These are phyloP conservation scores for Polydrusus pterygomalis DNA, from an alignment of 2,888 invertebrate genomes.

Conservation along the genomic window DNA sequence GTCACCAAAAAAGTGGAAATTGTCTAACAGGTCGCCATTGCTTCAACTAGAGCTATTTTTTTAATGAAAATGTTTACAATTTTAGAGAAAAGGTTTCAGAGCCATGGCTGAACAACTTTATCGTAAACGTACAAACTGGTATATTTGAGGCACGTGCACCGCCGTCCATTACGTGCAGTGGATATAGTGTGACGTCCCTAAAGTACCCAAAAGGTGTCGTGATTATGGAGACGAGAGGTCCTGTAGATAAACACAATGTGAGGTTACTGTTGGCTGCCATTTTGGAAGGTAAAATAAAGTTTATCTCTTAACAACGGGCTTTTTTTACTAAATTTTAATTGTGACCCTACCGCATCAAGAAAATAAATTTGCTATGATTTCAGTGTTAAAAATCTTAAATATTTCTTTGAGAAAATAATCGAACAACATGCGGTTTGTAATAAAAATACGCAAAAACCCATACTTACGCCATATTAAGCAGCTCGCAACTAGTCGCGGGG, in stretches of 20 bases:
- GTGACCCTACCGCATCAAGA: no score
- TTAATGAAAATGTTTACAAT: background rate
- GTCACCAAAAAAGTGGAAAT: no score
- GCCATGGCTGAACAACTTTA: slow-evolving; percentile 57
- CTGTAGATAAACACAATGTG: slow-evolving; percentile 51
- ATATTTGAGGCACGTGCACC: background rate
- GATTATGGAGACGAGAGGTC: slow-evolving; percentile 58
- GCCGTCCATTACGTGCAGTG: slow-evolving; percentile 27
- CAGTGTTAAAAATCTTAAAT: no score
- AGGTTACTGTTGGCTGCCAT: slow-evolving; percentile 62
- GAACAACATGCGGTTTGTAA: no score
- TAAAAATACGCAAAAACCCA: no score
- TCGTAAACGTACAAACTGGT: slow-evolving; percentile 53
- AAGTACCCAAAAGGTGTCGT: slow-evolving; percentile 64
- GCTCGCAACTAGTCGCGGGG: no score
- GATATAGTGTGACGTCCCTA: slow-evolving; percentile 58
- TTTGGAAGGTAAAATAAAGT: slow-evolving; percentile 47
- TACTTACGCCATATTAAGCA: no score
- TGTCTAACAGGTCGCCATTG: no score
- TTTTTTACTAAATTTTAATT: no score
- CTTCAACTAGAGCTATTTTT: no score
- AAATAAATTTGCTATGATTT: no score
- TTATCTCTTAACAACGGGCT: background rate
- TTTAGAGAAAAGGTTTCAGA: slow-evolving; percentile 48
- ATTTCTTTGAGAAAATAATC: no score